Base-by-base conservation (phyloP, 2,113 vertebrate genomes). In the Microcebus jonahi region DNA sequence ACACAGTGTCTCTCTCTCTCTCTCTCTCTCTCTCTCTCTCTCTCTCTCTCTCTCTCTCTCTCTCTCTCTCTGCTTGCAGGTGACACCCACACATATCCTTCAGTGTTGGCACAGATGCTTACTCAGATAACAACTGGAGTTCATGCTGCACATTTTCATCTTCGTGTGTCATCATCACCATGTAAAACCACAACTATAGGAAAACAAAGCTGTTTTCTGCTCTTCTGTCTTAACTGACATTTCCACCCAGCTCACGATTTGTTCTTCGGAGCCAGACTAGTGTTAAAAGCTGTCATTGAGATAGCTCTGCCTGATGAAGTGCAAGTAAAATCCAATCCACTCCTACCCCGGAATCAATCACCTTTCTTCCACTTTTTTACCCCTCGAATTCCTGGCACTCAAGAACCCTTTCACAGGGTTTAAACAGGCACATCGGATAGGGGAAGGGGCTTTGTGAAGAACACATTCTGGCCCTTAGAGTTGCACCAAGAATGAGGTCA, bases 81-180 rank as follows among this genome's bases (percentile, higher is more conserved):
- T 98, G 97, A 98, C 98, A 97, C 98, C 98, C 98, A 98, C 98
- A 98, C 98, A 98, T 98, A 98, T 98, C 98, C 98, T 98, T 97
- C 96, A 94, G 96, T 96, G 97, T 97, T 95, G 98, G 96, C 0
- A 95, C 98, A 98, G 98, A 98, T 98, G 98, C 92, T 97, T 95
- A 91, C 92, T 95, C 96, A 98, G 98, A 99, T 99, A 98, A 98
- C 93, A 96, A 97, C 97, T 98, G 98, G 98, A 98, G 98, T 96
- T 98, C 94, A 27, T 93, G 97, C 98, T 98, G 97, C 97, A 95
- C 96, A 87, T 97, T 96, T 98, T 98, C 98, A 97, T 98, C 98
- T 98, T 97, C 97, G 17, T 98, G 96, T 98, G 98, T 98, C 98
- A 99, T 98, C 98, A 0, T 98, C 92, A 94, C 97, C 91, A 85